Percentiles rank a stretch among this genome's conserved stretches.
These are phyloP conservation scores for Thecophora atra DNA, from an alignment of 2,888 invertebrate genomes.

Conservation along the genomic window DNA sequence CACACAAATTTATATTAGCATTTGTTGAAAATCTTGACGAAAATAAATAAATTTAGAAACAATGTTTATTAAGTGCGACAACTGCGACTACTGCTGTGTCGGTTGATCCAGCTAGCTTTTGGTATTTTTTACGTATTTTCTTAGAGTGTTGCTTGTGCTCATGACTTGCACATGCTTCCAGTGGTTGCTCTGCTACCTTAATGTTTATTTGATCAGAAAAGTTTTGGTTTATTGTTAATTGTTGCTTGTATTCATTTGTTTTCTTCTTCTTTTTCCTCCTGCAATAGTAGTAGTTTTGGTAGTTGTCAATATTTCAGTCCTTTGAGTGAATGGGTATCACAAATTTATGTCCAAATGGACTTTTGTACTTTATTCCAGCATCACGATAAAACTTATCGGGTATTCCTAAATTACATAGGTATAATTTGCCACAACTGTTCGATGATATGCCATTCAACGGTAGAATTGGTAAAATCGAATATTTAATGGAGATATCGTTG, in stretches of 20 bases:
- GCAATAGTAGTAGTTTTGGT: constrained; percentile 42
- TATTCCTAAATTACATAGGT: constrained; percentile 85
- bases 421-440: constrained; percentile 75
- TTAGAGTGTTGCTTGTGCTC: background rate
- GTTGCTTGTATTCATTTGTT: constrained; percentile 13
- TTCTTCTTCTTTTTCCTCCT: constrained; percentile 27
- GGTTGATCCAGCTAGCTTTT: constrained; percentile 11
- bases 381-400: constrained; percentile 80
- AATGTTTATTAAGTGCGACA: background rate
- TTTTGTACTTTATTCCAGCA: constrained; percentile 80
- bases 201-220: background rate
- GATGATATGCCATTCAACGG: constrained; percentile 72
- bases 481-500: constrained; percentile 71
- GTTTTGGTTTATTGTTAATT: constrained; percentile 19
- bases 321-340: constrained; percentile 76
- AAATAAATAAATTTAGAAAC: constrained; percentile 2
- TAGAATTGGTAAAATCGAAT: constrained; percentile 76
- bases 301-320: constrained; percentile 62
- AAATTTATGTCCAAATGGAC: constrained; percentile 86
- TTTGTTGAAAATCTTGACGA: background rate
- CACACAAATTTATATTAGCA: constrained; percentile 12
- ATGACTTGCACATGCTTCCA: background rate
- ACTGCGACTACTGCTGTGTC: background rate
- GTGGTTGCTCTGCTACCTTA: constrained; percentile 1
- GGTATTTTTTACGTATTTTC: constrained; percentile 15